Percentiles rank a stretch among this genome's conserved stretches.
phyloP scores from a whole-genome alignment of 1,140 invertebrate genomes.

The Rhopalosiphum padi region DNA sequence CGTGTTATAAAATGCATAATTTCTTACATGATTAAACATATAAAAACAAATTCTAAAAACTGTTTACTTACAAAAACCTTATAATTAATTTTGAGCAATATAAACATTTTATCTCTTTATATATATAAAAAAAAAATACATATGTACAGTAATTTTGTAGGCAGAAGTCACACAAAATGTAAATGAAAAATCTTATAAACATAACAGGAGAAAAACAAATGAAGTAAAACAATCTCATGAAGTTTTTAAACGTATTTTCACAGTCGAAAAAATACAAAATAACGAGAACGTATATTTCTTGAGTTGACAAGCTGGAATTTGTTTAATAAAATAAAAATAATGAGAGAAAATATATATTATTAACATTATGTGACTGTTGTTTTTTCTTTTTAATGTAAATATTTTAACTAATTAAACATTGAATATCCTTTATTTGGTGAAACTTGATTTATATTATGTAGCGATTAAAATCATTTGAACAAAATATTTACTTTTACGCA shows the following conservation, averaged over 20 bases:
- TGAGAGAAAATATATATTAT: background rate
- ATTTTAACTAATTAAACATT: background rate
- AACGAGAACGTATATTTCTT: background rate
- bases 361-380: background rate
- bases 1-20: background rate
- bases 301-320: background rate
- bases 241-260: background rate
- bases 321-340: background rate
- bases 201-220: background rate
- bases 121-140: background rate
- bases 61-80: background rate
- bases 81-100: background rate
- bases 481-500: conserved; percentile 1
- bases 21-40: background rate
- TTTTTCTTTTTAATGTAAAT: background rate
- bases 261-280: background rate
- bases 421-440: background rate
- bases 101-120: background rate
- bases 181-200: background rate
- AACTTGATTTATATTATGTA: background rate
- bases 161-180: background rate
- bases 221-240: background rate
- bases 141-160: background rate
- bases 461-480: background rate
- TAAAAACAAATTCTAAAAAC: background rate